phyloP scores from a whole-genome alignment of 2,888 invertebrate species.

The Mesoligia furuncula region DNA sequence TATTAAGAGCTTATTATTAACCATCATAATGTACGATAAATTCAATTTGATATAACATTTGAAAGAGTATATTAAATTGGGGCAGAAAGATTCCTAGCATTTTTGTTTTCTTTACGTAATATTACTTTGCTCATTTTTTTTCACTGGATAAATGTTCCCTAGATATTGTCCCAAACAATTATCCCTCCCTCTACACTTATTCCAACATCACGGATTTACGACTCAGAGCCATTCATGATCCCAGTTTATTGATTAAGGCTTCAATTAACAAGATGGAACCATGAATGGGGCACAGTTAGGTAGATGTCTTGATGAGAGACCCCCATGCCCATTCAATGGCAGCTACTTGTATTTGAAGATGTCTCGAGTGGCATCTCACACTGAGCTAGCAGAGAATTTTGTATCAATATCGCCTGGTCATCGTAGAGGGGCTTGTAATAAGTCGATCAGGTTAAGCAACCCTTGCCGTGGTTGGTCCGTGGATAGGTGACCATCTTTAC shows the following conservation, averaged over 20 bases:
- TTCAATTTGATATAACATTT: neutral
- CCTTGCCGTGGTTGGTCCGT: too few species aligned
- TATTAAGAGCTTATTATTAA: neutral
- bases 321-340: conserved; percentile 6
- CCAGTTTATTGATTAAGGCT: conserved; percentile 32
- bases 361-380: neutral
- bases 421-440: neutral
- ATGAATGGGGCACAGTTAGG: conserved; percentile 16
- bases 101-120: neutral
- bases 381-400: neutral
- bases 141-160: neutral
- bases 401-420: neutral
- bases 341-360: neutral
- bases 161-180: neutral
- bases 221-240: neutral
- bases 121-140: neutral
- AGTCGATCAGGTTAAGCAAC: too few species aligned
- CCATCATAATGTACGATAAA: neutral
- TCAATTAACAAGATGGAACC: conserved; percentile 31
- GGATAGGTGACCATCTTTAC: too few species aligned
- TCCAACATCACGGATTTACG: neutral
- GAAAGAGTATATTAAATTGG: neutral
- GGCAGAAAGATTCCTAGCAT: neutral
- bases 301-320: neutral
- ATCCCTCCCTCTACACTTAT: neutral